These are phyloP conservation scores for Argynnis bischoffii DNA, from an alignment of 2,888 invertebrate genomes.

Conservation along the genomic window DNA sequence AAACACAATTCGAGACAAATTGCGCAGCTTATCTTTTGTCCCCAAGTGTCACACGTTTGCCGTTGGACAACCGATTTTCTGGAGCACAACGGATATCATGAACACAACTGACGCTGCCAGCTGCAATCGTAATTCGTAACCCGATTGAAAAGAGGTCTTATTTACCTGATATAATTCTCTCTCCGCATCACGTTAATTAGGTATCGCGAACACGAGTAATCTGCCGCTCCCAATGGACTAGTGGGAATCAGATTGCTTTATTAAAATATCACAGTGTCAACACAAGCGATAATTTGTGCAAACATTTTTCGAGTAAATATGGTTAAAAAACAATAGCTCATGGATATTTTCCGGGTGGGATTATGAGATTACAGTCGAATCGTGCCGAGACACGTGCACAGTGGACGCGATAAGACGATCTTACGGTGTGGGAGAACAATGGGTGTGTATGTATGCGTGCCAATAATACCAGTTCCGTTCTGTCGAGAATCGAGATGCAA, in stretches of 20 bases:
- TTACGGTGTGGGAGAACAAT: slow-evolving; percentile 37
- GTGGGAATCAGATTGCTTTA: slow-evolving; percentile 59
- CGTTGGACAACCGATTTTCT: slow-evolving; percentile 52
- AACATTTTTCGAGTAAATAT: slow-evolving; percentile 67
- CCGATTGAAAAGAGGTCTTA: slow-evolving; percentile 10
- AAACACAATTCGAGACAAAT: slow-evolving; percentile 59
- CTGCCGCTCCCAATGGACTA: slow-evolving; percentile 40
- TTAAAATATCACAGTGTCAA: slow-evolving; percentile 65
- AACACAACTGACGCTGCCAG: slow-evolving; percentile 31
- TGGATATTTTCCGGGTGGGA: slow-evolving; percentile 74
- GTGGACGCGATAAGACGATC: slow-evolving; percentile 54
- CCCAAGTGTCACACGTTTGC: slow-evolving; percentile 56
- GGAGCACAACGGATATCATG: slow-evolving; percentile 52
- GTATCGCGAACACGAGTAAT: slow-evolving; percentile 26
- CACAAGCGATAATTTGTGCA: slow-evolving; percentile 64
- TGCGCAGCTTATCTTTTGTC: slow-evolving; percentile 60
- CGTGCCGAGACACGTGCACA: slow-evolving; percentile 60
- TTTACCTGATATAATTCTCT: slow-evolving; percentile 29
- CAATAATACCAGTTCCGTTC: slow-evolving; percentile 50
- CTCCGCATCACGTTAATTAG: slow-evolving; percentile 32
- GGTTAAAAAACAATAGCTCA: slow-evolving; percentile 71
- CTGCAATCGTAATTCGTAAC: slow-evolving; percentile 29
- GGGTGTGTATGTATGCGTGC: slow-evolving; percentile 50
- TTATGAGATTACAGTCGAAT: slow-evolving; percentile 68
- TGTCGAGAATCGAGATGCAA: slow-evolving; percentile 58